Conservation (phyloP, 2,797 vertebrate species). For the Heteromormyrus szaboi region DNA sequence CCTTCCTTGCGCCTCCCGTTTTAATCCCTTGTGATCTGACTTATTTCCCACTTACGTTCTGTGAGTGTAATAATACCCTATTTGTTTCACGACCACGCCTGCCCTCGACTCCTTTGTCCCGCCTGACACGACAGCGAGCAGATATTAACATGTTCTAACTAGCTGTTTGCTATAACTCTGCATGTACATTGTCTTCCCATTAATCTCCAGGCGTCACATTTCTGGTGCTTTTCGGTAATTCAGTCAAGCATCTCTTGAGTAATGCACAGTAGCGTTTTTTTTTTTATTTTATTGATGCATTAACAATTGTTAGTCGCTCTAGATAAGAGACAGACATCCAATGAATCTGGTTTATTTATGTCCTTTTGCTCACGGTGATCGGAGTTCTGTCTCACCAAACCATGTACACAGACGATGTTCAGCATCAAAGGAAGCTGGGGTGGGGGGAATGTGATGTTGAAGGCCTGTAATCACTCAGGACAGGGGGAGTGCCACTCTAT, state of each 20-base stretch:
- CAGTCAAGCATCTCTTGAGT: background rate
- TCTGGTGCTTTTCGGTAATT: background rate
- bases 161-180: background rate
- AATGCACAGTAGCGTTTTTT: background rate
- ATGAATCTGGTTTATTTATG: background rate
- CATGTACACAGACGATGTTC: background rate
- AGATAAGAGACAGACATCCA: background rate
- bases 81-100: background rate
- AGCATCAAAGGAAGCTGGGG: constrained; percentile 1
- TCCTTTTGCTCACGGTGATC: background rate
- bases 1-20: background rate
- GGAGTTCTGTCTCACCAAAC: background rate
- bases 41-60: background rate
- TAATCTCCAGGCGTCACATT: background rate
- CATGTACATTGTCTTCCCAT: background rate
- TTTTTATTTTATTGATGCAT: background rate
- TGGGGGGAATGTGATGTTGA: background rate
- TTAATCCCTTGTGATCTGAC: background rate
- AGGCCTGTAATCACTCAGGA: constrained; percentile 11
- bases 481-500: background rate
- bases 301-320: constrained; percentile 1
- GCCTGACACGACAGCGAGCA: background rate
- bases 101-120: background rate
- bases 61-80: background rate
- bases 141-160: background rate